These are phyloP conservation scores for Drosophila falleni DNA, from an alignment of 2,888 invertebrate species.

Conservation along the genomic window DNA sequence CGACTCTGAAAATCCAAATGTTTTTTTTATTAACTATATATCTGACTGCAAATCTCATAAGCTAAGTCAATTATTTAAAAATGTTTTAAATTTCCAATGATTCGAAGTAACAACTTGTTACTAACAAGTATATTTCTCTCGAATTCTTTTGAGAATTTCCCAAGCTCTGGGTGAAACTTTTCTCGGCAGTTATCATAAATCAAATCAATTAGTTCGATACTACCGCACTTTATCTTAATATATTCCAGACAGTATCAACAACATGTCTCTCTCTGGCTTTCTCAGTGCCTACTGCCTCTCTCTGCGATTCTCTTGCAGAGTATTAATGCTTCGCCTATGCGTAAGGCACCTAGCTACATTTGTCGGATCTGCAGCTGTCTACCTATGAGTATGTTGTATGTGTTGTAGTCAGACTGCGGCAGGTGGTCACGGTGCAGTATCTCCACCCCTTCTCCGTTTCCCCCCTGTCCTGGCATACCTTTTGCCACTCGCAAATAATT, in stretches of 20 bases:
- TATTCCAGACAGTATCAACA: background rate
- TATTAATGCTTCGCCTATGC: conserved; percentile 27
- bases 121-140: too few species aligned
- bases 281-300: background rate
- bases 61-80: too few species aligned
- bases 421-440: conserved; percentile 59
- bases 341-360: background rate
- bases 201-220: background rate
- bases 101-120: too few species aligned
- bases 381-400: conserved; percentile 41
- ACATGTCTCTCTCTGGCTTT: background rate
- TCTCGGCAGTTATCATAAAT: background rate
- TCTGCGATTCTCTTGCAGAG: conserved; percentile 27
- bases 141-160: too few species aligned
- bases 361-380: conserved; percentile 42
- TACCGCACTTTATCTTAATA: background rate
- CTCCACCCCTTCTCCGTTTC: background rate
- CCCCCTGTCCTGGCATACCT: conserved; percentile 51
- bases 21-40: too few species aligned
- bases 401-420: conserved; percentile 46
- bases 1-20: too few species aligned
- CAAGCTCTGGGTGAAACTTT: too few species aligned
- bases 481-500: conserved; percentile 71
- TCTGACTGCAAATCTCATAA: too few species aligned
- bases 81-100: too few species aligned